These are phyloP conservation scores for Odontothrips loti DNA, from an alignment of 2,888 invertebrate genomes.

Conservation along the genomic window DNA sequence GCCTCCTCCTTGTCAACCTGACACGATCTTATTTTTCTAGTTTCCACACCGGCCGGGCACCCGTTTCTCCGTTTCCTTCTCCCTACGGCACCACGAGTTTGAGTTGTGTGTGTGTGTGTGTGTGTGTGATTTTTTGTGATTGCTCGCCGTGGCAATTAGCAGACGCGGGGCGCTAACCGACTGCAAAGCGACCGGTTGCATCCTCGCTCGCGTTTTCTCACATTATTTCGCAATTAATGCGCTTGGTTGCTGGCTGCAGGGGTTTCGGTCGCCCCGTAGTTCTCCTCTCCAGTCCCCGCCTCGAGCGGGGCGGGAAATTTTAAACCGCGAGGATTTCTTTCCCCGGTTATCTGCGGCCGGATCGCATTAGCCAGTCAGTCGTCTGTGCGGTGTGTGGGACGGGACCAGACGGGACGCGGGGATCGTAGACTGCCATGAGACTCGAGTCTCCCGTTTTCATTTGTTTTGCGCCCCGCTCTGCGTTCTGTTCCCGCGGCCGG, in stretches of 20 bases:
- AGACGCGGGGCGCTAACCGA: not conserved
- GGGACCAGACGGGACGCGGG: too few species aligned
- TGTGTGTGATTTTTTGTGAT: too few species aligned
- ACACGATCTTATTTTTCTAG: not conserved
- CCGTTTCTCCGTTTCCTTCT: not conserved
- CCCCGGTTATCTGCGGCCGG: not conserved
- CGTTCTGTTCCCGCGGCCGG: too few species aligned
- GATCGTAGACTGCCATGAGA: too few species aligned
- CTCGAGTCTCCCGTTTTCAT: too few species aligned
- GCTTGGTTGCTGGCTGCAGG: not conserved
- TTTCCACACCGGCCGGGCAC: not conserved
- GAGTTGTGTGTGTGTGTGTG: too few species aligned
- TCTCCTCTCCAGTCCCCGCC: too few species aligned
- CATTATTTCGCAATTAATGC: slow-evolving; percentile 24
- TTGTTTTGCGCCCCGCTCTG: too few species aligned
- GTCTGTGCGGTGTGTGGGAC: too few species aligned
- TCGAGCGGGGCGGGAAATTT: not conserved
- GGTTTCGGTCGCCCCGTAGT: too few species aligned
- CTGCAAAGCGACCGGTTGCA: not conserved
- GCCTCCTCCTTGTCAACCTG: not conserved
- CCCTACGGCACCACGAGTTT: not conserved
- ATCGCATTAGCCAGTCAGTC: too few species aligned
- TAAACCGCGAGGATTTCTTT: not conserved
- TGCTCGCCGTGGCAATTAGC: not conserved
- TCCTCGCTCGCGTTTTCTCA: slow-evolving; percentile 15